These are phyloP conservation scores for Dolichoris vasculosae DNA, from an alignment of 1,140 invertebrate species.

Conservation along the genomic window DNA sequence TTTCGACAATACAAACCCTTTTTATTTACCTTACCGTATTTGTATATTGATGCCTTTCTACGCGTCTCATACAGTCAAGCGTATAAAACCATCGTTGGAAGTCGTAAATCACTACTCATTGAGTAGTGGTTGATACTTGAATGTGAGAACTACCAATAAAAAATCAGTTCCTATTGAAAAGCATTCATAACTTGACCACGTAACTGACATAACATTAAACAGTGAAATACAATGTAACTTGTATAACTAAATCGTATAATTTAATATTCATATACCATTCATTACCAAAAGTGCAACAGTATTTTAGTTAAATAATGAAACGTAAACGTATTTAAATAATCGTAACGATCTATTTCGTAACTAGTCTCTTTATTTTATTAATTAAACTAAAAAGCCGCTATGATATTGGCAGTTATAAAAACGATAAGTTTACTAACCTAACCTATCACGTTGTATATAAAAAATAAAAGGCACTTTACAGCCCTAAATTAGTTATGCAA, in stretches of 20 bases:
- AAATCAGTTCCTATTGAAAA: not conserved
- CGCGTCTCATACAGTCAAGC: not conserved
- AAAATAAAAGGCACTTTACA: not conserved
- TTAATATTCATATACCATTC: not conserved
- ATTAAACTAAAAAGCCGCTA: not conserved
- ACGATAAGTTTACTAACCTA: conserved; percentile 36
- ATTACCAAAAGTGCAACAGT: no score
- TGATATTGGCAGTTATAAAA: not conserved
- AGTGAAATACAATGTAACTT: not conserved
- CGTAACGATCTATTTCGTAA: not conserved
- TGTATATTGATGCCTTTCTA: not conserved
- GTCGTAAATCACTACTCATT: not conserved
- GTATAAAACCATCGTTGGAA: not conserved
- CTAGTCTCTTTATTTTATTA: not conserved
- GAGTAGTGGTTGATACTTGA: not conserved
- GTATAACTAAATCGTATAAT: not conserved
- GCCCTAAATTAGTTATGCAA: not conserved
- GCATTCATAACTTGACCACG: not conserved
- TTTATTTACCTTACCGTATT: no score
- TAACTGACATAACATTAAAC: not conserved
- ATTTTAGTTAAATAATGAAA: not conserved
- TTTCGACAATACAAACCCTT: no score
- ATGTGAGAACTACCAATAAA: conserved; percentile 2
- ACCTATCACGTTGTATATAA: conserved; percentile 2
- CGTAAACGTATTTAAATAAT: not conserved